These are phyloP conservation scores for Alces alces DNA, from an alignment of 2,113 vertebrate species.

Conservation along the genomic window DNA sequence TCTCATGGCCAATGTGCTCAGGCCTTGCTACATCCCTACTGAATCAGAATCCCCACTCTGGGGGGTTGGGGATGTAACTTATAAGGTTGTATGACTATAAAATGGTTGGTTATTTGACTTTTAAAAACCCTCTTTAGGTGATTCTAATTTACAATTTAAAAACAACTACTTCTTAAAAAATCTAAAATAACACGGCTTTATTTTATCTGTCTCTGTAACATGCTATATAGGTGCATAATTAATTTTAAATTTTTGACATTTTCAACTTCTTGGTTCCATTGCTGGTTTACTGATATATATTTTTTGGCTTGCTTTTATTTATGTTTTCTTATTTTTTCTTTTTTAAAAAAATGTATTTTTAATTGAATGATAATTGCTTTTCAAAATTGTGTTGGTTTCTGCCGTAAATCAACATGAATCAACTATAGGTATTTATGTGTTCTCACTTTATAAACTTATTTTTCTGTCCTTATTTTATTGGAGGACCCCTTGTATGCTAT, in stretches of 20 bases:
- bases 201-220: neutral
- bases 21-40: neutral
- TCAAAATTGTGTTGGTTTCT: neutral
- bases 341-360: neutral
- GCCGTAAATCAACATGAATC: neutral
- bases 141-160: neutral
- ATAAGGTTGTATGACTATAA: neutral
- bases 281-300: neutral
- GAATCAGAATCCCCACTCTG: neutral
- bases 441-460: neutral
- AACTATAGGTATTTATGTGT: neutral
- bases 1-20: accelerated
- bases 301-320: neutral
- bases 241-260: neutral
- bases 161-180: neutral
- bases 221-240: neutral
- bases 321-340: neutral
- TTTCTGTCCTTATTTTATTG: neutral
- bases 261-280: neutral
- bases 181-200: neutral
- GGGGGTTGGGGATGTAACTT: neutral
- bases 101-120: neutral
- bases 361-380: neutral
- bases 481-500: neutral
- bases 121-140: neutral